Base-by-base conservation (phyloP, 2,888 invertebrate genomes). In the Noctua janthe region DNA sequence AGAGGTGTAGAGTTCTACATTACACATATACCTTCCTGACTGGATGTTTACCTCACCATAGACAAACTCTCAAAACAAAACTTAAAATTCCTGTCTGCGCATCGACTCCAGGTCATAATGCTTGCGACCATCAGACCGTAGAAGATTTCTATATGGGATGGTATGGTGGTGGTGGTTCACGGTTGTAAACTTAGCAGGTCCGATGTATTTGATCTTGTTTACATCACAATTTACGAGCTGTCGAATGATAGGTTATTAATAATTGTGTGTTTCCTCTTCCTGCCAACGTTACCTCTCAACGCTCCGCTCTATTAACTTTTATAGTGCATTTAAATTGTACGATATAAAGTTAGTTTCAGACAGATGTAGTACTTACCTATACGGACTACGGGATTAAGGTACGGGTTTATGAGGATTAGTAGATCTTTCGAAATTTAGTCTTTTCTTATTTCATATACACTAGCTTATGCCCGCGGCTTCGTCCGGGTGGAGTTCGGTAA, bases 161-260 rank as follows among this genome's bases (percentile, higher is more conserved):
- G 29, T 47, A 49, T 15, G n/a, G 51, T 7, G 2, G 47, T 15
- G n/a, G 51, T 7, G 2, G 47, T 69, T 69, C 47, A 47, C 47
- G 35, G 72, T 79, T 51, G 51, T 79, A 72, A 80, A 64, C 59
- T 15, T 29, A 71, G 11, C 62, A n/a, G 70, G 17, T 67, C 43
- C 29, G 35, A 66, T 73, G 51, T 59, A 54, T 82, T 83, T 82
- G 86, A 86, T 82, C 43, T 78, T 75, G 75, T 86, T 86, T 67
- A 76, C 78, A 76, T 56, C 62, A 39, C 62, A 76, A 56, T 78
- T 75, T 83, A 86, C 49, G 86, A 78, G 20, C 75, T 71, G 86
- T 43, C 59, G 75, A 78, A 73, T 86, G 84, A 83, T 83, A 73
- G 56, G 66, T 66, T 74, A 85, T 85, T 82, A 78, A 83, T 86